phyloP scores from a whole-genome alignment of 1,140 invertebrate species.

The Hirudo medicinalis region DNA sequence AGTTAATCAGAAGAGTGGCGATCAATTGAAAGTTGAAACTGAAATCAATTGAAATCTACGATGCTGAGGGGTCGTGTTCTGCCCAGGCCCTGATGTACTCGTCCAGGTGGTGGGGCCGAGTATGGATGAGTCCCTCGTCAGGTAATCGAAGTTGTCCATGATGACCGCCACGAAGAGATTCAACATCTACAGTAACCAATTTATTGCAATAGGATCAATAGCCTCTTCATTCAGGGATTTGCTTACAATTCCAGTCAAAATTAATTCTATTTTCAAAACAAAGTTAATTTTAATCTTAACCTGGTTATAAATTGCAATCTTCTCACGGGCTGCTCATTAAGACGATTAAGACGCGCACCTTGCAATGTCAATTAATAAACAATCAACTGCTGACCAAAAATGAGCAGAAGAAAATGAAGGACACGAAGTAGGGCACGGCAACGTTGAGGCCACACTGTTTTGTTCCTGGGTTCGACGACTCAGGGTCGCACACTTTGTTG shows the following conservation, averaged over 20 bases:
- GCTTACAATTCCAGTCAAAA: neutral
- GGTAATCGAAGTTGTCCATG: slow-evolving; percentile 99
- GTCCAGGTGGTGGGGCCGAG: slow-evolving; percentile 98
- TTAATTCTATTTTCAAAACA: too few relatives aligned
- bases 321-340: too few relatives aligned
- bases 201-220: neutral
- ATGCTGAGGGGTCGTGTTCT: slow-evolving; percentile 98
- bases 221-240: neutral
- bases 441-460: slow-evolving; percentile 79
- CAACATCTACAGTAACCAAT: slow-evolving; percentile 63
- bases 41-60: slow-evolving; percentile 54
- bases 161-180: slow-evolving; percentile 99
- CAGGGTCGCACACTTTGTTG: slow-evolving; percentile 35
- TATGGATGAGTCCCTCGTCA: slow-evolving; percentile 95
- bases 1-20: too few relatives aligned
- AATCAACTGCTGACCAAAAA: slow-evolving; percentile 63
- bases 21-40: neutral
- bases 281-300: too few relatives aligned
- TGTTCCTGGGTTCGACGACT: slow-evolving; percentile 40
- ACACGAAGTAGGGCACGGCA: slow-evolving; percentile 94
- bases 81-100: slow-evolving; percentile 99
- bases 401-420: slow-evolving; percentile 99
- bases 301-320: too few relatives aligned
- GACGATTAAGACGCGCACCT: too few relatives aligned
- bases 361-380: neutral